A percentile compares a stretch with the other conserved stretches of the same genome.
These are phyloP conservation scores for Irena cyanogastra DNA, from an alignment of 2,113 vertebrate genomes.

Conservation along the genomic window DNA sequence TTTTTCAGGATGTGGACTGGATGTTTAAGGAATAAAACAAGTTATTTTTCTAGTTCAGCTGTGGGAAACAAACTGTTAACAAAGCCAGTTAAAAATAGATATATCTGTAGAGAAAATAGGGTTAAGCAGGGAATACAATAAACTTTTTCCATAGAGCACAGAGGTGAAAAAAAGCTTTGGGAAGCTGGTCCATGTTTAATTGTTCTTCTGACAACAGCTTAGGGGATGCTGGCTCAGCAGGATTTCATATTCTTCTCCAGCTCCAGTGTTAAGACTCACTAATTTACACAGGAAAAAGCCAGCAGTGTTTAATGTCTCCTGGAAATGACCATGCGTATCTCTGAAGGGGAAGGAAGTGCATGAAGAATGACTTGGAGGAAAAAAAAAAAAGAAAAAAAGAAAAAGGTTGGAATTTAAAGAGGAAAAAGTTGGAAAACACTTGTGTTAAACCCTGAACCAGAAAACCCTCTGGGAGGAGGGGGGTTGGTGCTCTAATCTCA, in stretches of 20 bases:
- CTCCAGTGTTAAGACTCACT: not conserved
- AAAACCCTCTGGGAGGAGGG: not conserved
- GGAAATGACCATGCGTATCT: not conserved
- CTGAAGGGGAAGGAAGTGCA: constrained; percentile 22
- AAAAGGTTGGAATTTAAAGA: not conserved
- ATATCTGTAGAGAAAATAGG: not conserved
- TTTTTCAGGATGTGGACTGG: not conserved
- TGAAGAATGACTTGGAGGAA: not conserved
- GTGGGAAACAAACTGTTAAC: not conserved
- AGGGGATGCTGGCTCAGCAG: constrained; percentile 30
- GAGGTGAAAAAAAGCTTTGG: not conserved
- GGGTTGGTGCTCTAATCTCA: not conserved
- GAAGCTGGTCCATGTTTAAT: not conserved
- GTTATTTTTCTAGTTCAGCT: not conserved
- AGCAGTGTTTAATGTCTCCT: not conserved
- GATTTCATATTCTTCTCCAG: not conserved
- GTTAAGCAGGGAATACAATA: not conserved
- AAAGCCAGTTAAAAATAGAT: not conserved
- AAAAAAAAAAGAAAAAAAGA: not conserved
- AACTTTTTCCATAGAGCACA: not conserved
- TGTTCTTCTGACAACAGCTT: not conserved
- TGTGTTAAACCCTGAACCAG: not conserved
- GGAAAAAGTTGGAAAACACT: not conserved
- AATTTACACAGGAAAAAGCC: constrained; percentile 35
- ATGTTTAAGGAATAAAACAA: not conserved